These are phyloP conservation scores for Nasonia vitripennis DNA, from an alignment of 1,140 invertebrate species.

Conservation along the genomic window DNA sequence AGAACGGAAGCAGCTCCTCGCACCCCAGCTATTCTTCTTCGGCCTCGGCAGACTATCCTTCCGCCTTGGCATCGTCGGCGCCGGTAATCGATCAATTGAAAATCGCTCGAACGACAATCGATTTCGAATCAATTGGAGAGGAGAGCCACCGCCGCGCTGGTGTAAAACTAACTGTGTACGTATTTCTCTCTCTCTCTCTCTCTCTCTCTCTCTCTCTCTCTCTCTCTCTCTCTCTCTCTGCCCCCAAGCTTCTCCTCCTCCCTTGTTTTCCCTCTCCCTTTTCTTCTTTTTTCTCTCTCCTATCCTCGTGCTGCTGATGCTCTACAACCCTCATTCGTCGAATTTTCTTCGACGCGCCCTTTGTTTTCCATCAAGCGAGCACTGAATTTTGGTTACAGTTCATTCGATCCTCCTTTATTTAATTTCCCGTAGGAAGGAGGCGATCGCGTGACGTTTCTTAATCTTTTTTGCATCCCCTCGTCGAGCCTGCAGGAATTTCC, in stretches of 20 bases:
- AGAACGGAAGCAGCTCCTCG: background rate
- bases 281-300: constrained; percentile 1
- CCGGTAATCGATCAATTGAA: constrained; percentile 70
- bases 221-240: constrained; percentile 50
- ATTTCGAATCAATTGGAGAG: constrained; percentile 73
- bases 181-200: constrained; percentile 67
- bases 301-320: background rate
- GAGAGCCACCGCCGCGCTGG: constrained; percentile 53
- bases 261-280: constrained; percentile 49
- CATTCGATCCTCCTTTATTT: constrained; percentile 66
- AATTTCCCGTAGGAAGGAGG: constrained; percentile 60
- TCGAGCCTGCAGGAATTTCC: background rate
- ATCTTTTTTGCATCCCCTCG: background rate
- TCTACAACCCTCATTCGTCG: constrained; percentile 15
- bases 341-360: constrained; percentile 48
- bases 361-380: constrained; percentile 66
- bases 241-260: constrained; percentile 26
- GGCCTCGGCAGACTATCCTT: constrained; percentile 38
- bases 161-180: constrained; percentile 73
- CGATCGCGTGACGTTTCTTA: background rate
- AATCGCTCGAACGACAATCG: constrained; percentile 72
- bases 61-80: constrained; percentile 37
- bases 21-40: constrained; percentile 32
- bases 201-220: constrained; percentile 54
- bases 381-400: constrained; percentile 69